Percentiles rank a stretch among this genome's conserved stretches.
phyloP scores from a whole-genome alignment of 2,888 invertebrate genomes.

The Thalpophila matura region DNA sequence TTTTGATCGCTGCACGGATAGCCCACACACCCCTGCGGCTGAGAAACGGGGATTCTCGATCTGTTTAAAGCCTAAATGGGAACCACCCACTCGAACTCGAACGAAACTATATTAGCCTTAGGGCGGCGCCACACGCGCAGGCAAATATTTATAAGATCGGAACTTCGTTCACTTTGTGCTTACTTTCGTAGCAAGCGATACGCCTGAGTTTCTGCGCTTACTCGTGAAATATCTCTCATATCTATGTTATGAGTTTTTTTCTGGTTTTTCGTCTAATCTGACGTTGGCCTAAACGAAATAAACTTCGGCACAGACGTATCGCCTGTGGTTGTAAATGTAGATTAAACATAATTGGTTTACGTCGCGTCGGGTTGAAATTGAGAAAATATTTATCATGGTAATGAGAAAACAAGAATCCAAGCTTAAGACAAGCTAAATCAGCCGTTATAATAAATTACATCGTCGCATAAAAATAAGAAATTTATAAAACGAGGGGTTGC shows the following conservation, averaged over 20 bases:
- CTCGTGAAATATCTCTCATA: neutral
- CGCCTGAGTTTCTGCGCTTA: neutral
- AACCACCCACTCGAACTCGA: conserved; percentile 50
- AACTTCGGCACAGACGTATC: conserved; percentile 45
- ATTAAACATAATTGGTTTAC: conserved; percentile 70
- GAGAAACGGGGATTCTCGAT: conserved; percentile 60
- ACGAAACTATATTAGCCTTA: conserved; percentile 53
- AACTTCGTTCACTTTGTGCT: neutral
- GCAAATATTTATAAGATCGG: neutral
- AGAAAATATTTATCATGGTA: conserved; percentile 73
- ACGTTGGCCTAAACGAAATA: conserved; percentile 41
- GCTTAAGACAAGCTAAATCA: conserved; percentile 68
- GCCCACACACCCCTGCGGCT: conserved; percentile 64
- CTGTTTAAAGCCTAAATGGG: conserved; percentile 56
- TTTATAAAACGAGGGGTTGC: conserved; percentile 30
- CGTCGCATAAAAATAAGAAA: conserved; percentile 59
- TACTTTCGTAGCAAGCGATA: neutral
- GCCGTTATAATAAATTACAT: conserved; percentile 65
- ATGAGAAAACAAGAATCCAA: conserved; percentile 69
- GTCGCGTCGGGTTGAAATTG: conserved; percentile 68
- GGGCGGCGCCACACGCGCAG: neutral
- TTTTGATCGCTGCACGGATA: conserved; percentile 73
- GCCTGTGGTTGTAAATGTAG: conserved; percentile 64
- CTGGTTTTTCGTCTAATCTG: conserved; percentile 7
- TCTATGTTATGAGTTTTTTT: neutral